Base-by-base conservation (phyloP, 1,140 invertebrate genomes). In the Cydia strobilella region DNA sequence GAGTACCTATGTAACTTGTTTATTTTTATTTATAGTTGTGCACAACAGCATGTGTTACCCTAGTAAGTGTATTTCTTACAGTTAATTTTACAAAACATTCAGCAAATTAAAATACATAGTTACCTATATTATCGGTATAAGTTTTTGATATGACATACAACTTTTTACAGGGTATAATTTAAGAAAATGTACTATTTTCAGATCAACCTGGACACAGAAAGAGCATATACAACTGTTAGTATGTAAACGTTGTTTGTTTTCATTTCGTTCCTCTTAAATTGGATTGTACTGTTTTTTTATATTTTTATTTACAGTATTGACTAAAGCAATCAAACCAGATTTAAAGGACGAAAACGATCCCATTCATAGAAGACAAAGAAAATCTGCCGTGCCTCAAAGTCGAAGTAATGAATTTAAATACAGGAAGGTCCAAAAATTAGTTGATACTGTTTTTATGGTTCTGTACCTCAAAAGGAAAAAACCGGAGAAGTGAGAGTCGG, bases 221-320 rank as follows among this genome's bases (percentile, higher is more conserved):
- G 69, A 79, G 77, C 74, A 81, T 81, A 77, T 87, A 80, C 74
- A 79, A 73, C 75, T 75, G 85, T 86, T 74, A 82, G 83, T 76
- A 59, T 59, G 7, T 39, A 39, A 39, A 39, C 35, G 9, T 10
- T 39, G 7, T 39, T 39, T 9, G 35, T 39, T 39, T 39, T 39
- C 35, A 9, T 39, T 39, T 10, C 9, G 35, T 9, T 39, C 35
- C 0, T 39, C 35, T 10, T 39, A 39, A 39, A 39, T 39, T 39
- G 0, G 35, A 10, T 7, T 39, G 35, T 39, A 31, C 31, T 31
- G 5, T 31, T 31, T 31, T 31, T 42, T 42, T 42, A 12, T 39
- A 9, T 39, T 39, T 54, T 6, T 54, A 18, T 59, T 59, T 59
- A n/a, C 54, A 59, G 54, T 59, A 23, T 23, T 59, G 3, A 59